Conservation (phyloP, 2,113 vertebrate species). For the Silurus glanis region DNA sequence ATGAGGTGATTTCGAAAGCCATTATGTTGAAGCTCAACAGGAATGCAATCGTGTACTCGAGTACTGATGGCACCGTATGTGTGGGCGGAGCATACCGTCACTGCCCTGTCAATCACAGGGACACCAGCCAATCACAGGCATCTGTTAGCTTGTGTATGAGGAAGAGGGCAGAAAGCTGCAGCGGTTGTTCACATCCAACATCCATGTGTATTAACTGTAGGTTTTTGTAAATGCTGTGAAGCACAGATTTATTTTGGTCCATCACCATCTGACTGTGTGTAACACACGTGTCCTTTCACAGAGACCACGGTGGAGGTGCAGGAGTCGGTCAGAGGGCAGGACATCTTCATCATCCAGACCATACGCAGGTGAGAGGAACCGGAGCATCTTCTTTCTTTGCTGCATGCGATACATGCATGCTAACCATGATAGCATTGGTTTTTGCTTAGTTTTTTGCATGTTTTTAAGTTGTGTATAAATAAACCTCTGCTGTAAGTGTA, state of each 20-base stretch:
- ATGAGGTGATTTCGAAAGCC: neutral
- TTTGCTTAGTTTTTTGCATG: no score
- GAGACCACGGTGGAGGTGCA: conserved; percentile 98
- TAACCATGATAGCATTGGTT: neutral
- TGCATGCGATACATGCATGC: neutral
- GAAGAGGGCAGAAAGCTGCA: neutral
- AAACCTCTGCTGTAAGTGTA: neutral
- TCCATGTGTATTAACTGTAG: neutral
- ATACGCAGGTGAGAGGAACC: conserved; percentile 83
- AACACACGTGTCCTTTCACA: conserved; percentile 52
- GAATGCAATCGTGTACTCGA: no score
- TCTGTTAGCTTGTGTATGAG: neutral
- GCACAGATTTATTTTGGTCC: no score
- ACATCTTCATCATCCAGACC: conserved; percentile 98
- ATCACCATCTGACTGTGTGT: neutral
- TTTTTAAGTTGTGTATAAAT: no score
- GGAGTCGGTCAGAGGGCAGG: conserved; percentile 94
- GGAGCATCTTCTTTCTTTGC: neutral
- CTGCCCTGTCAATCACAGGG: neutral
- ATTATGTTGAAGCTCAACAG: no score
- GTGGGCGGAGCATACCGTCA: neutral
- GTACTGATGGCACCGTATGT: neutral
- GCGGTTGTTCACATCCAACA: neutral
- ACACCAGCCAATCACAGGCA: neutral
- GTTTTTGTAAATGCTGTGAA: neutral